phyloP scores from a whole-genome alignment of 1,140 invertebrate species.

The Pteromalus puparum region DNA sequence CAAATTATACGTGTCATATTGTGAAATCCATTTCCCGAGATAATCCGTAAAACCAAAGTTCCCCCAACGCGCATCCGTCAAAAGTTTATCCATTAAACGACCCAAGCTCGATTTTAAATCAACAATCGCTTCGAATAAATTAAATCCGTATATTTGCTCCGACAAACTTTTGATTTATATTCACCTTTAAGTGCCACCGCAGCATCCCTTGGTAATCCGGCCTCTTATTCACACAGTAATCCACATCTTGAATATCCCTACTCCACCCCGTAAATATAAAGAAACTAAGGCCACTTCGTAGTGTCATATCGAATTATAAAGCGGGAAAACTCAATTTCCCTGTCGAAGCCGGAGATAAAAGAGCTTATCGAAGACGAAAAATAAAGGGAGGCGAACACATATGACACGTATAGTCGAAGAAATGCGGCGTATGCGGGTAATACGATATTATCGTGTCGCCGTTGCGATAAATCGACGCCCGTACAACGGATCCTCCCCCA shows the following conservation, averaged over 20 bases:
- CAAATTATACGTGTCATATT: too few species aligned
- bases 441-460: neutral
- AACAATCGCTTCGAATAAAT: neutral
- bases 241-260: too few species aligned
- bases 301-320: neutral
- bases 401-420: neutral
- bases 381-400: neutral
- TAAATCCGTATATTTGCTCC: neutral
- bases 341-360: neutral
- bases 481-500: neutral
- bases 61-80: too few species aligned
- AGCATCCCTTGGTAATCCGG: too few species aligned
- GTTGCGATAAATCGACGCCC: slow-evolving; percentile 9
- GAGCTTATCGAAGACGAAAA: neutral
- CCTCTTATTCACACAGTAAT: too few species aligned
- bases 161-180: neutral
- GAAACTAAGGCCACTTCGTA: neutral
- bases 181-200: too few species aligned
- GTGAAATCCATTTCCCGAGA: too few species aligned
- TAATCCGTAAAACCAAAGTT: too few species aligned
- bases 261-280: neutral
- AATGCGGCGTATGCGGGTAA: neutral
- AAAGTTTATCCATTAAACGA: too few species aligned
- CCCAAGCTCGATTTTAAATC: too few species aligned
- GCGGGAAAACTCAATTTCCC: neutral